Evolutionary conservation across 2,113 vertebrate genomes (phyloP).

Genomic region (Mesoclemmys tuberculata): DNA sequence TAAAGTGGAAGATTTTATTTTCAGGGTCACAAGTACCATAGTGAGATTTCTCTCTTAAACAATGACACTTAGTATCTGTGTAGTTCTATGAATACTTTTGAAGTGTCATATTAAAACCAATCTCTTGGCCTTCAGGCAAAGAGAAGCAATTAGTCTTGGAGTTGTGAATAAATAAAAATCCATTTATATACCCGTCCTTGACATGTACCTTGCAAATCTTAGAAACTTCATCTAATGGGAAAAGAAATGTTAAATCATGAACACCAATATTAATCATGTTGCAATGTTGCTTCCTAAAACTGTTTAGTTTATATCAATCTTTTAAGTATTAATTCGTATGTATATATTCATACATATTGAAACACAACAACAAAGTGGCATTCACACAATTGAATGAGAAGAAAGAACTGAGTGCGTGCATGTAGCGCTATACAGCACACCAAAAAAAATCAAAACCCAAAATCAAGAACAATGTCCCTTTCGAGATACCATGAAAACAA

Average conservation of each 20-base stretch:
- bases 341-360: constrained; percentile 79
- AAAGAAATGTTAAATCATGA: constrained; percentile 83
- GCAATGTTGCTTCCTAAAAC: constrained; percentile 73
- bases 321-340: constrained; percentile 83
- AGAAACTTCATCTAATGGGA: constrained; percentile 89
- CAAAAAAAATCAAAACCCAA: neutral
- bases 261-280: constrained; percentile 77
- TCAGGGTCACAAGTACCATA: constrained; percentile 82
- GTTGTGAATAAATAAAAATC: constrained; percentile 92
- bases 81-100: constrained; percentile 88
- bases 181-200: constrained; percentile 89
- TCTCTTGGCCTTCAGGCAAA: constrained; percentile 88
- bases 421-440: neutral
- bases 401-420: neutral
- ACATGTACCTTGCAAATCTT: constrained; percentile 89
- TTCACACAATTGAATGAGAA: constrained; percentile 39
- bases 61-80: constrained; percentile 87
- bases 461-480: constrained; percentile 40
- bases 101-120: constrained; percentile 91
- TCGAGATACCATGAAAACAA: neutral
- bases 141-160: constrained; percentile 90
- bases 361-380: constrained; percentile 69
- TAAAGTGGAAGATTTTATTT: constrained; percentile 76
- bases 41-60: constrained; percentile 84
- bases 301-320: constrained; percentile 74